Evolutionary conservation across 1,140 invertebrate species (phyloP).

Genomic region (Macrocentrus cingulum): DNA sequence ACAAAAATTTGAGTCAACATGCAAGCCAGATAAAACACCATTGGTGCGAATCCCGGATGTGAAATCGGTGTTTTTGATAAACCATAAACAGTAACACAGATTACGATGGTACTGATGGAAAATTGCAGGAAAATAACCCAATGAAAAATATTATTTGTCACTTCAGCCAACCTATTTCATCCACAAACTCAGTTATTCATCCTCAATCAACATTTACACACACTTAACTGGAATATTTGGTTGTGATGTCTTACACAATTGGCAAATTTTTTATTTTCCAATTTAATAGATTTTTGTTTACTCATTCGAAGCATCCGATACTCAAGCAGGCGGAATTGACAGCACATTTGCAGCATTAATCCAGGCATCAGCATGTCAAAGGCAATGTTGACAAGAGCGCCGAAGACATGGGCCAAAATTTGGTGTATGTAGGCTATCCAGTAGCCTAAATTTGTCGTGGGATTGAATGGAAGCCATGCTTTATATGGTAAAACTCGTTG

Average conservation of each 20-base stretch:
- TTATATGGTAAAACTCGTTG: background rate
- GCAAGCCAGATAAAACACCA: conserved; percentile 4
- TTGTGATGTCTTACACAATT: conserved; percentile 13
- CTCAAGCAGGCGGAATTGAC: conserved; percentile 16
- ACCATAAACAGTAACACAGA: conserved; percentile 9
- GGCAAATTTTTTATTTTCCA: background rate
- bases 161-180: conserved; percentile 16
- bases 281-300: background rate
- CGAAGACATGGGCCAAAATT: background rate
- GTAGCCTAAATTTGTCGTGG: background rate
- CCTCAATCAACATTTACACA: background rate
- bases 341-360: conserved; percentile 17
- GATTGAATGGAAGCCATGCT: conserved; percentile 19
- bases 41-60: conserved; percentile 1
- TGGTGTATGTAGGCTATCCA: conserved; percentile 14
- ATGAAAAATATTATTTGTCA: conserved; percentile 11
- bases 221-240: conserved; percentile 13
- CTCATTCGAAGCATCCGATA: conserved; percentile 5
- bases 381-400: background rate
- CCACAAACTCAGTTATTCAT: background rate
- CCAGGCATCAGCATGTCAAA: conserved; percentile 12
- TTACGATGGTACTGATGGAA: conserved; percentile 9
- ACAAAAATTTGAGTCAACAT: conserved; percentile 16
- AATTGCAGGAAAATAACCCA: conserved; percentile 17
- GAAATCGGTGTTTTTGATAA: background rate